A percentile compares a stretch with the other conserved stretches of the same genome.
phyloP scores from a whole-genome alignment of 2,888 invertebrate species.

The Sycophila texana region DNA sequence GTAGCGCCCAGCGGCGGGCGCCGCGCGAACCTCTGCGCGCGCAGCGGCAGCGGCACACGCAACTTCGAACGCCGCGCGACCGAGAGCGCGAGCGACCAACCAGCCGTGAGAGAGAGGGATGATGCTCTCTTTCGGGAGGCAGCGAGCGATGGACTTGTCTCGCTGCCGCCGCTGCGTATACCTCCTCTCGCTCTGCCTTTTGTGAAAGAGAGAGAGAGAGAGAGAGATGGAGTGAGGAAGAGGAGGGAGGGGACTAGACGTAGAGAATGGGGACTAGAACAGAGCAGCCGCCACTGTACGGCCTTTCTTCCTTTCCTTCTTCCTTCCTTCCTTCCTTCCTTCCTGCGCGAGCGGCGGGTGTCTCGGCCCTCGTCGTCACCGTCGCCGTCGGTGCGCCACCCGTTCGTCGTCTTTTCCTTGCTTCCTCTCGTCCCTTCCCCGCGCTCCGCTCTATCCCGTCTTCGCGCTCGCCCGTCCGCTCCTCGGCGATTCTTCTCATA shows the following conservation, averaged over 20 bases:
- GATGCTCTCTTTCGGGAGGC: slow-evolving; percentile 31
- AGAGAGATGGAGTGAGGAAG: slow-evolving; percentile 16
- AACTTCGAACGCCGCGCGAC: slow-evolving; percentile 32
- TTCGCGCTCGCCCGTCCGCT: background rate
- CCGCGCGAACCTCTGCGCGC: slow-evolving; percentile 74
- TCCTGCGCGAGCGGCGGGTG: background rate
- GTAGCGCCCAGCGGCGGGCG: slow-evolving; percentile 72
- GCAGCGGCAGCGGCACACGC: slow-evolving; percentile 59
- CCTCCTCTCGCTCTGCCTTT: slow-evolving; percentile 4
- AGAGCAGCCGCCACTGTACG: slow-evolving; percentile 45
- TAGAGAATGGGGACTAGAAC: slow-evolving; percentile 30
- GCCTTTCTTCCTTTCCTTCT: slow-evolving; percentile 37
- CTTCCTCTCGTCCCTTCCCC: background rate
- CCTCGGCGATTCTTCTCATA: slow-evolving; percentile 21
- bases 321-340: slow-evolving; percentile 44
- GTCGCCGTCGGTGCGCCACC: slow-evolving; percentile 3
- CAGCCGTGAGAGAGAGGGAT: slow-evolving; percentile 34
- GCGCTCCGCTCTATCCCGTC: background rate
- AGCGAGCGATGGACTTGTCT: slow-evolving; percentile 20
- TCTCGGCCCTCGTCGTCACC: slow-evolving; percentile 9
- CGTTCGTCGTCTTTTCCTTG: slow-evolving; percentile 11
- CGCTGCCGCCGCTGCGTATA: background rate
- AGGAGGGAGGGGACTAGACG: background rate
- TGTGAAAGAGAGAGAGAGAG: background rate
- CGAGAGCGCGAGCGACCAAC: slow-evolving; percentile 24